Evolutionary conservation across 2,113 vertebrate species (phyloP).

Genomic region (Aptenodytes patagonicus): DNA sequence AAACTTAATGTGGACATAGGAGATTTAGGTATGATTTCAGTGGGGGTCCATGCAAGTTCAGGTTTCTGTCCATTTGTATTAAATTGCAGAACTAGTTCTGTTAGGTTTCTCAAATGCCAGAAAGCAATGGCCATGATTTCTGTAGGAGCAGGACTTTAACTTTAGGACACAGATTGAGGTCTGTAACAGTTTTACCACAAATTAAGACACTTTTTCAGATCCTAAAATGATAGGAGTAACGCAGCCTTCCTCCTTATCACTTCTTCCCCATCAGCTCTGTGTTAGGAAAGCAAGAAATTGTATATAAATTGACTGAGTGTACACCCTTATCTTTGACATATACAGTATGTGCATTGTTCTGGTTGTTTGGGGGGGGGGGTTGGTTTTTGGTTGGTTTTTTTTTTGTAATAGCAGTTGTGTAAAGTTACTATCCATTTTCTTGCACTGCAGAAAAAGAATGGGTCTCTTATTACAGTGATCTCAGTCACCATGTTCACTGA

Average conservation of each 20-base stretch:
- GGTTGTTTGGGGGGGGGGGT: background rate
- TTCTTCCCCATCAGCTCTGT: background rate
- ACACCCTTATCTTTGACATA: background rate
- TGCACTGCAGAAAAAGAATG: background rate
- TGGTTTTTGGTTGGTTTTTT: background rate
- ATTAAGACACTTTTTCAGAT: background rate
- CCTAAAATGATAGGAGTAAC: background rate
- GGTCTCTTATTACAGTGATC: background rate
- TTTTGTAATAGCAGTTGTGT: background rate
- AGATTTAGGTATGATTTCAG: background rate
- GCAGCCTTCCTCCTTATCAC: background rate
- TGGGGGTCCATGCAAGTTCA: background rate
- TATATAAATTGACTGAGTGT: background rate
- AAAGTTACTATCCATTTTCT: background rate
- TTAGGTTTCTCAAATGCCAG: background rate
- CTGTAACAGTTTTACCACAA: background rate
- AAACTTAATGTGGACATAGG: background rate
- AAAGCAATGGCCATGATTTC: background rate
- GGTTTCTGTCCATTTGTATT: background rate
- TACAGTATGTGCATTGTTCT: background rate
- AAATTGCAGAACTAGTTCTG: background rate
- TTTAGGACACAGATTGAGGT: background rate
- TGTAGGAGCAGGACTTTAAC: background rate
- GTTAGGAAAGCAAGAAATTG: background rate
- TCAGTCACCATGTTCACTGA: constrained; percentile 39